Conservation (phyloP, 2,113 vertebrate genomes). For the Pomatostomus ruficeps region DNA sequence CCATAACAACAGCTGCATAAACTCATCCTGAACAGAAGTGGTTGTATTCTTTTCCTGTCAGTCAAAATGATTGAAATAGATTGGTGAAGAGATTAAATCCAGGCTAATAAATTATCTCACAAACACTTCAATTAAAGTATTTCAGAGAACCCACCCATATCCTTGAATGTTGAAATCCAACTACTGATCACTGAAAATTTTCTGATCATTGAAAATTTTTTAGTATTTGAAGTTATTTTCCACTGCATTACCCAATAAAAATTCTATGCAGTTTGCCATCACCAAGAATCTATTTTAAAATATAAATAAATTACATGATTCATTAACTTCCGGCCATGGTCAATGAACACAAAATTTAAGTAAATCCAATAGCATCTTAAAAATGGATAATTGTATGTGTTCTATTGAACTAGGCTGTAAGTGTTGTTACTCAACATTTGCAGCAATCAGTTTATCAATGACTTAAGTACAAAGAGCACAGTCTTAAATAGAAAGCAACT, state of each 20-base stretch:
- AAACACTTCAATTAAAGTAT: background rate
- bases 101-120: background rate
- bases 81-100: background rate
- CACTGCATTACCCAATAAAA: background rate
- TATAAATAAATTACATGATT: background rate
- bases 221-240: background rate
- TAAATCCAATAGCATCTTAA: background rate
- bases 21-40: conserved; percentile 96
- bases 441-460: background rate
- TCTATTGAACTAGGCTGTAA: background rate
- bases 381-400: background rate
- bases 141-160: background rate
- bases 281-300: background rate
- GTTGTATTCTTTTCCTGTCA: conserved; percentile 93
- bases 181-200: background rate
- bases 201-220: background rate
- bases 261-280: background rate
- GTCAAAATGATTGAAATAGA: background rate
- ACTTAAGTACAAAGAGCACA: background rate
- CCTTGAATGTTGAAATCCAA: background rate
- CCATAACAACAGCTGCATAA: conserved; percentile 94
- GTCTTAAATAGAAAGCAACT: background rate
- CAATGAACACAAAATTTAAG: background rate
- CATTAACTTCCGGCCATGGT: background rate
- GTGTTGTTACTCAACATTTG: background rate